Conservation (phyloP, 2,797 vertebrate species). For the Microhierax caerulescens region DNA sequence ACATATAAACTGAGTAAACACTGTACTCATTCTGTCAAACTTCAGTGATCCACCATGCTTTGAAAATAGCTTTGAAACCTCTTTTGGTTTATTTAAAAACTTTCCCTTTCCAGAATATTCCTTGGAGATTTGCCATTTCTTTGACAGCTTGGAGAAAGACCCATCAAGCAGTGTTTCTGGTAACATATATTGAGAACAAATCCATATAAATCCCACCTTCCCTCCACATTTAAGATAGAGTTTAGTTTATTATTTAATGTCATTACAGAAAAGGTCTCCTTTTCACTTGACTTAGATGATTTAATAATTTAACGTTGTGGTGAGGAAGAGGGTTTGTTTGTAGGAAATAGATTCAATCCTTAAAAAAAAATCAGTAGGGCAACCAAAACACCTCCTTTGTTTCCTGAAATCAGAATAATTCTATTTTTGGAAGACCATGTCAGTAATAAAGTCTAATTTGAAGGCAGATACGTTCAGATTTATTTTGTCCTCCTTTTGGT, state of each 20-base stretch:
- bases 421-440: background rate
- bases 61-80: conserved; percentile 43
- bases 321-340: conserved; percentile 32
- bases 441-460: background rate
- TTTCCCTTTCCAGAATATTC: conserved; percentile 22
- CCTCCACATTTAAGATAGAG: background rate
- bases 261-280: conserved; percentile 7
- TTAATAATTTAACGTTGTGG: conserved; percentile 19
- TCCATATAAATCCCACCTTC: conserved; percentile 23
- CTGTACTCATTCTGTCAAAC: conserved; percentile 57
- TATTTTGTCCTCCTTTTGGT: background rate
- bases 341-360: background rate
- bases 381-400: background rate
- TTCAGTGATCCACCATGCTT: conserved; percentile 6
- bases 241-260: conserved; percentile 33
- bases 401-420: background rate
- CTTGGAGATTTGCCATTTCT: conserved; percentile 28
- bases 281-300: conserved; percentile 17
- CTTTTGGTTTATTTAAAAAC: conserved; percentile 52
- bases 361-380: background rate
- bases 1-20: conserved; percentile 54
- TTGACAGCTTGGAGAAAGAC: conserved; percentile 2
- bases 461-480: background rate
- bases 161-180: background rate
- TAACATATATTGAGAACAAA: conserved; percentile 23